A percentile compares a stretch with the other conserved stretches of the same genome.
phyloP scores from a whole-genome alignment of 2,888 invertebrate species.

The Perdita meconis region DNA sequence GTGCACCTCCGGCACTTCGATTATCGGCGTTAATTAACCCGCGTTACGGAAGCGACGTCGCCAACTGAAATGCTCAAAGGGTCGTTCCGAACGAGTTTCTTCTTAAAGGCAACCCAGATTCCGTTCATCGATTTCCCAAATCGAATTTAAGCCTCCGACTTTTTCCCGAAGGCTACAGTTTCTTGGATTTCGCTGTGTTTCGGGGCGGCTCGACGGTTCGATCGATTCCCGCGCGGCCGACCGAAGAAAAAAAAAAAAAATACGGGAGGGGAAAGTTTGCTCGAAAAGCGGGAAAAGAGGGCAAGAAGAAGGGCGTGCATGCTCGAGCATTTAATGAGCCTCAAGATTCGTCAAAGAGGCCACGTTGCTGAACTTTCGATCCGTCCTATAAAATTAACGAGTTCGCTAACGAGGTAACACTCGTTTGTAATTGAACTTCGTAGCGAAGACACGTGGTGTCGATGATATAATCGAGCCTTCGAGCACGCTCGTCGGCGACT shows the following conservation, averaged over 20 bases:
- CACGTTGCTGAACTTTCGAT: slow-evolving; percentile 49
- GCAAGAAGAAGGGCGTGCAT: slow-evolving; percentile 48
- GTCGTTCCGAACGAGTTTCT: neutral
- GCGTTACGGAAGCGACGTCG: slow-evolving; percentile 26
- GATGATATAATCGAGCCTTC: slow-evolving; percentile 9
- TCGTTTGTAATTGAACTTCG: slow-evolving; percentile 58
- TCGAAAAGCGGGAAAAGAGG: slow-evolving; percentile 35
- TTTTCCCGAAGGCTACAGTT: neutral
- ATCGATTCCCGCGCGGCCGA: neutral
- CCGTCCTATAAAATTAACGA: slow-evolving; percentile 62
- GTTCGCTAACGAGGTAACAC: slow-evolving; percentile 63
- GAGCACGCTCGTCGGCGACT: slow-evolving; percentile 31
- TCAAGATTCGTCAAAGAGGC: slow-evolving; percentile 58
- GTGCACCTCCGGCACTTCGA: neutral
- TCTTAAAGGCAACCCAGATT: neutral
- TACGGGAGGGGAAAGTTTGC: slow-evolving; percentile 32
- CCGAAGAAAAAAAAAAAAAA: neutral
- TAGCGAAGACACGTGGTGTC: slow-evolving; percentile 38
- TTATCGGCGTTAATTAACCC: slow-evolving; percentile 34
- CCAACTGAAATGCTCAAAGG: slow-evolving; percentile 24
- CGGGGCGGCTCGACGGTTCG: neutral
- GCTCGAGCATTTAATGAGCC: slow-evolving; percentile 67
- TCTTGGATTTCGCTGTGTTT: neutral
- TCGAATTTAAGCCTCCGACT: neutral
- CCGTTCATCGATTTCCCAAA: too few species aligned